Percentiles rank a stretch among this genome's conserved stretches.
Evolutionary conservation across 2,888 invertebrate genomes (phyloP).

Genomic region (Eledona agricola): DNA sequence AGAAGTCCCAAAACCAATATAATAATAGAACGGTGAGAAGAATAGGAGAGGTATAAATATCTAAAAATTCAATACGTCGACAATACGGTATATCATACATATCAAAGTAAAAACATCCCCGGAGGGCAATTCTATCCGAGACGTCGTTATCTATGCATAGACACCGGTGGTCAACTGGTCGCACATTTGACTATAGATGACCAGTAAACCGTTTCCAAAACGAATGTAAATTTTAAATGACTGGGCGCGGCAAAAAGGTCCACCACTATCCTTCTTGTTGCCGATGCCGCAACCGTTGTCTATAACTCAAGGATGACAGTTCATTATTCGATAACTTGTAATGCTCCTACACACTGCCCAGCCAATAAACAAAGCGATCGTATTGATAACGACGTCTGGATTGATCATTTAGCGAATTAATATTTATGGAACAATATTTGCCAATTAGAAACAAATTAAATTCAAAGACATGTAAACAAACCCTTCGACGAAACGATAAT

Average conservation of each 20-base stretch:
- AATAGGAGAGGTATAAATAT: constrained; percentile 50
- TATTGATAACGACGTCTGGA: constrained; percentile 46
- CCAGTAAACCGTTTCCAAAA: constrained; percentile 60
- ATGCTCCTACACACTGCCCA: constrained; percentile 55
- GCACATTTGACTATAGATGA: constrained; percentile 64
- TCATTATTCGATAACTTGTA: constrained; percentile 60
- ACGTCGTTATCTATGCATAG: constrained; percentile 60
- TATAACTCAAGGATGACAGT: constrained; percentile 61
- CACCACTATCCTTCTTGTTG: constrained; percentile 43
- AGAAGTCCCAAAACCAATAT: constrained; percentile 37
- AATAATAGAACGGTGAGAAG: constrained; percentile 36
- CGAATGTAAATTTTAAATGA: constrained; percentile 60
- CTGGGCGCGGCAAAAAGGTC: constrained; percentile 54
- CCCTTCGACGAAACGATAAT: background rate
- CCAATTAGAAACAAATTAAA: constrained; percentile 21
- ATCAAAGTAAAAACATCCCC: constrained; percentile 60
- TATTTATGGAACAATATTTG: constrained; percentile 26
- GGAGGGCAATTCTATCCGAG: constrained; percentile 57
- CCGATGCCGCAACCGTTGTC: constrained; percentile 50
- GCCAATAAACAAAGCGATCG: constrained; percentile 49
- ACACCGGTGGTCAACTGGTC: constrained; percentile 60
- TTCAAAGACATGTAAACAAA: background rate
- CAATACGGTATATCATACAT: constrained; percentile 62
- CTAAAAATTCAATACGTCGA: constrained; percentile 58
- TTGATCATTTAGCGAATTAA: constrained; percentile 47